Base-by-base conservation (phyloP, 1,140 invertebrate species). In the Acromyrmex charruanus region DNA sequence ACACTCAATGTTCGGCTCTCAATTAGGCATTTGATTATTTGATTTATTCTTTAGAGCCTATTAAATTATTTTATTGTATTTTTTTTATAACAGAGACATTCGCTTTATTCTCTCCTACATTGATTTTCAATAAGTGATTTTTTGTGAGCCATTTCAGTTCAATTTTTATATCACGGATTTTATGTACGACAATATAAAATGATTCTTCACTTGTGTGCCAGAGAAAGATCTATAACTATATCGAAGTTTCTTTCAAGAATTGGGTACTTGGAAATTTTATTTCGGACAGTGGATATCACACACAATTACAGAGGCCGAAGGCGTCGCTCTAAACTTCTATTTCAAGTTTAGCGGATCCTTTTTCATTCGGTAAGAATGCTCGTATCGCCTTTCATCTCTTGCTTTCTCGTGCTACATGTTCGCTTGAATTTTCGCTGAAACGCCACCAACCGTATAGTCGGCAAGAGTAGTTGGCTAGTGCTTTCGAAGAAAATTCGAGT, bases 101-200 rank as follows among this genome's bases (percentile, higher is more conserved):
- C 6, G 10, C 7, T 55, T 68, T 58, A 25, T n/a, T 61, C 25
- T 69, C 49, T 35, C 39, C 14, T 14, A 25, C 14, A 10, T 59
- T 61, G 9, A 71, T 7, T 51, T 44, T 49, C 39, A 44, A 7
- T 35, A 35, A 82, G 10, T 74, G 31, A 61, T 44, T 84, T 80
- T 82, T 61, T 61, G 14, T 12, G 39, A 35, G 5, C 55, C 10
- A 31, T 82, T 61, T 74, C 53, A 71, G 2, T 39, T 58, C 39
- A 18, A 55, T 49, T 68, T 84, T 61, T 84, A 82, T 74, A 84
- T 84, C 39, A 16, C 21, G 69, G 39, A 84, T 74, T 84, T 84
- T 74, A 82, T 82, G 35, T 82, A 71, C 35, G 68, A 82, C 25
- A 84, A 74, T 74, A 71, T 84, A 84, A 84, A 35, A 74, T 49